phyloP scores from a whole-genome alignment of 2,113 vertebrate species.

The Corythornis vintsioides region DNA sequence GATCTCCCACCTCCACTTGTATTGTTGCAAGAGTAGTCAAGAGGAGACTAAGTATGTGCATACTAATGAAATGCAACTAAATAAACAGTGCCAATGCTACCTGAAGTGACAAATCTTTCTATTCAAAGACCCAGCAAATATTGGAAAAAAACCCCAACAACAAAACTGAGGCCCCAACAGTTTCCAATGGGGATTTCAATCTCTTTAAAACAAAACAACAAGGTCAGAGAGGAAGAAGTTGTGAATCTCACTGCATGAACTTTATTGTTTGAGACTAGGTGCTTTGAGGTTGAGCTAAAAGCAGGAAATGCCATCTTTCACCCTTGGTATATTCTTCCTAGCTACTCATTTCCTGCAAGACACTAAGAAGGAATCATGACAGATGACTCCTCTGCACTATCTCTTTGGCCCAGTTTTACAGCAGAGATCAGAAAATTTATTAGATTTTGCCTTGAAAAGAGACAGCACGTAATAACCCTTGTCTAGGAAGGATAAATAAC shows the following conservation, averaged over 20 bases:
- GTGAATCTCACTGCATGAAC: neutral
- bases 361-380: conserved; percentile 48
- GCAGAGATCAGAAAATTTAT: conserved; percentile 38
- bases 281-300: neutral
- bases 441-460: conserved; percentile 61
- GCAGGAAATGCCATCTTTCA: neutral
- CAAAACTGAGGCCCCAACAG: neutral
- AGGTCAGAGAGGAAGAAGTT: neutral
- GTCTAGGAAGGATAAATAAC: conserved; percentile 54
- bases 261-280: neutral
- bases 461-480: conserved; percentile 28
- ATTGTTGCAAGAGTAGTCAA: neutral
- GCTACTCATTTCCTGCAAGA: conserved; percentile 49
- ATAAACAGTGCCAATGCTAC: neutral
- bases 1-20: neutral
- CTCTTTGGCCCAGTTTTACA: conserved; percentile 44
- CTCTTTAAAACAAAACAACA: neutral
- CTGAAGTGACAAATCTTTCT: neutral
- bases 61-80: neutral
- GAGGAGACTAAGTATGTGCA: neutral
- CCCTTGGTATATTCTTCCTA: neutral
- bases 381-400: conserved; percentile 18
- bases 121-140: neutral
- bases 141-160: neutral
- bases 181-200: neutral